Evolutionary conservation across 92 coral and sea anemone genomes (phyloP).

Genomic region (Bergia sp.): DNA sequence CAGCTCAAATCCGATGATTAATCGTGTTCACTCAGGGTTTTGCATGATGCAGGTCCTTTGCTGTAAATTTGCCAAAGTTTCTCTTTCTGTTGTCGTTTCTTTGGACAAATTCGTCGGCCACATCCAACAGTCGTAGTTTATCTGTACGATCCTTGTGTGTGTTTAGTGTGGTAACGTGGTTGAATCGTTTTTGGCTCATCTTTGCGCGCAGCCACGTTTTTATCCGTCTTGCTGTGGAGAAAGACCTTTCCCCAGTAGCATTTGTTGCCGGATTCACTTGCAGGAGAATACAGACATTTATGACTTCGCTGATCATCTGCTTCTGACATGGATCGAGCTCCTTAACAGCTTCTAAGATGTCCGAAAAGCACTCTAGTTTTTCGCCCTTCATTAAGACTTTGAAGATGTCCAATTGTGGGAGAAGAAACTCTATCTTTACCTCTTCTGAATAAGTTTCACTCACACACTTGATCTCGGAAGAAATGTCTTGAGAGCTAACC

Average conservation of each 20-base stretch:
- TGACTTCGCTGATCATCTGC: constrained; percentile 53
- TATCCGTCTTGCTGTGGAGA: constrained; percentile 65
- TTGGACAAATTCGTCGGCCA: not conserved
- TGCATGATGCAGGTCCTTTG: constrained; percentile 1
- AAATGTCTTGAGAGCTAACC: constrained; percentile 52
- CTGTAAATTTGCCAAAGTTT: not conserved
- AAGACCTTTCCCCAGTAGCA: constrained; percentile 60
- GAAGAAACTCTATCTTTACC: constrained; percentile 46
- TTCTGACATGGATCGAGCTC: constrained; percentile 36
- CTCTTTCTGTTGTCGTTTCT: not conserved
- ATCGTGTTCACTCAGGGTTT: not conserved
- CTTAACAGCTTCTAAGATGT: constrained; percentile 37
- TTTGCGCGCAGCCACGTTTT: constrained; percentile 67
- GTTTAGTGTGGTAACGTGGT: constrained; percentile 60
- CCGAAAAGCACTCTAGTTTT: constrained; percentile 48
- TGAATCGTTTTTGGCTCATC: constrained; percentile 64
- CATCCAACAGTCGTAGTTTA: constrained; percentile 15
- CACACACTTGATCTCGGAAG: constrained; percentile 47
- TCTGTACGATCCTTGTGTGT: constrained; percentile 63
- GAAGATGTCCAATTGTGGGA: constrained; percentile 60
- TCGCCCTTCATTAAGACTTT: constrained; percentile 42
- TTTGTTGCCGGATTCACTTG: constrained; percentile 64
- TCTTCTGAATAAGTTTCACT: constrained; percentile 42
- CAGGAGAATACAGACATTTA: constrained; percentile 52
- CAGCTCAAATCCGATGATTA: constrained; percentile 6